phyloP scores from a whole-genome alignment of 2,888 invertebrate genomes.

The Macaria liturata region DNA sequence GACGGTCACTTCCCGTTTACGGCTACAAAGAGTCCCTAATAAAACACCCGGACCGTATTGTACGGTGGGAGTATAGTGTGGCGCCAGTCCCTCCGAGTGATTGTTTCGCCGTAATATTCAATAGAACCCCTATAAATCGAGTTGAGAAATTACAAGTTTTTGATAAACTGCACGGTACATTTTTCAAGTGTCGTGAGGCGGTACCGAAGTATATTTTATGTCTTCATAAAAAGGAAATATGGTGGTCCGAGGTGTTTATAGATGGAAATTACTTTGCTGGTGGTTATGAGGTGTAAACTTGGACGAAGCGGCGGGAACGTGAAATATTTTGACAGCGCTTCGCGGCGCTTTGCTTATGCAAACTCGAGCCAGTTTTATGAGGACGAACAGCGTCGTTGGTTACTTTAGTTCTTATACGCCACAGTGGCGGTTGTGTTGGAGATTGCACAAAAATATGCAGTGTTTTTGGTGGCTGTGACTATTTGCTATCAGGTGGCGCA shows the following conservation, averaged over 20 bases:
- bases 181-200: slow-evolving; percentile 42
- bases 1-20: slow-evolving; percentile 32
- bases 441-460: slow-evolving; percentile 4
- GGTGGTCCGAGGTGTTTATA: slow-evolving; percentile 42
- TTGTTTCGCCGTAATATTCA: slow-evolving; percentile 37
- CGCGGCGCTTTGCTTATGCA: slow-evolving; percentile 23
- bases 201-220: slow-evolving; percentile 45
- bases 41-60: slow-evolving; percentile 25
- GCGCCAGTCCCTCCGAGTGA: slow-evolving; percentile 23
- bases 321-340: slow-evolving; percentile 30
- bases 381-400: slow-evolving; percentile 8
- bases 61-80: slow-evolving; percentile 14
- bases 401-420: slow-evolving; percentile 11
- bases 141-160: slow-evolving; percentile 41
- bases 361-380: slow-evolving; percentile 22
- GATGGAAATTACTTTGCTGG: slow-evolving; percentile 32
- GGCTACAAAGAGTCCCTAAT: slow-evolving; percentile 25
- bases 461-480: neutral
- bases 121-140: slow-evolving; percentile 43
- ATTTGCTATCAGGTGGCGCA: no score
- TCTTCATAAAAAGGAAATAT: slow-evolving; percentile 57
- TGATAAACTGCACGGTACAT: slow-evolving; percentile 43
- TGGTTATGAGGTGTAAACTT: slow-evolving; percentile 32
- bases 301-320: slow-evolving; percentile 22
- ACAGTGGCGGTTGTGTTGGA: slow-evolving; percentile 11